phyloP scores from a whole-genome alignment of 2,888 invertebrate genomes.

The Chrysopilus asiliformis region DNA sequence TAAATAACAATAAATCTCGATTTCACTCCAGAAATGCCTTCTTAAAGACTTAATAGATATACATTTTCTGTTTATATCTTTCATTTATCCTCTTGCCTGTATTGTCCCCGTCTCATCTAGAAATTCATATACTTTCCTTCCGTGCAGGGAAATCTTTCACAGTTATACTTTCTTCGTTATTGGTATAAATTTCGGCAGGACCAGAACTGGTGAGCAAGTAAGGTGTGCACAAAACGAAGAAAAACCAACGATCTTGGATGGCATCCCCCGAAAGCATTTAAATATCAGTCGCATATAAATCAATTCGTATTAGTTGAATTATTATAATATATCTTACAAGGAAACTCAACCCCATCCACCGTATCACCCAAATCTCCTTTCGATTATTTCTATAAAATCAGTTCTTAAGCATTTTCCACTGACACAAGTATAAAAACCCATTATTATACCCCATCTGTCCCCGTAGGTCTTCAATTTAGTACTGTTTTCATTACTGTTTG shows the following conservation, averaged over 20 bases:
- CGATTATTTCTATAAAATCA: slow-evolving; percentile 1
- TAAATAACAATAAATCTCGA: slow-evolving; percentile 16
- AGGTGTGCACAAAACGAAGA: too few species aligned
- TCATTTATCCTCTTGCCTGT: too few species aligned
- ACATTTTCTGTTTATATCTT: slow-evolving; percentile 6
- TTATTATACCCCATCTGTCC: too few species aligned
- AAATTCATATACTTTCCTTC: too few species aligned
- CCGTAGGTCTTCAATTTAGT: too few species aligned
- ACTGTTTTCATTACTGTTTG: too few species aligned
- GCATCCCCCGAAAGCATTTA: slow-evolving; percentile 10
- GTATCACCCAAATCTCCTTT: background rate
- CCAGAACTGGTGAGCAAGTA: too few species aligned
- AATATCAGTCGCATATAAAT: slow-evolving; percentile 16
- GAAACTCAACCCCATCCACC: background rate
- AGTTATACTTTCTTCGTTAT: too few species aligned
- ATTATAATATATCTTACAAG: slow-evolving; percentile 12
- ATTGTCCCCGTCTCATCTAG: slow-evolving; percentile 5
- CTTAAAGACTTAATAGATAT: slow-evolving; percentile 14
- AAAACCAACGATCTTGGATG: background rate
- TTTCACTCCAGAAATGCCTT: slow-evolving; percentile 14
- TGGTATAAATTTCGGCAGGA: too few species aligned
- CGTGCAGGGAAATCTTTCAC: too few species aligned
- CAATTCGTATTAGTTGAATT: slow-evolving; percentile 17
- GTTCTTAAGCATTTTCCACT: background rate
- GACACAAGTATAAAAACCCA: too few species aligned